Conservation (phyloP, 2,888 invertebrate genomes). For the Cosmopolites sordidus region DNA sequence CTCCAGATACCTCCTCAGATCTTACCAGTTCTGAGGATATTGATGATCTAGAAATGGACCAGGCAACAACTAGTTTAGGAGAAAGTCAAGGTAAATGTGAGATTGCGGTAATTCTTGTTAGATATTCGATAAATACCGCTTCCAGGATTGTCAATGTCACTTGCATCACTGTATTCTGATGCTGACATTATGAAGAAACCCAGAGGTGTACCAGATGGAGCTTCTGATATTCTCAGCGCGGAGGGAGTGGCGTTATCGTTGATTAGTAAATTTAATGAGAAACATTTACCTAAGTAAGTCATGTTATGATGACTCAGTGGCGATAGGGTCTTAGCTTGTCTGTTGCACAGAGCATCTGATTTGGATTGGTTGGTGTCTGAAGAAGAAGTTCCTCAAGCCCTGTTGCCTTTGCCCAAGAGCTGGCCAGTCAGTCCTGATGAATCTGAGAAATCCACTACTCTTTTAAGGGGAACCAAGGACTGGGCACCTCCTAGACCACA, state of each 20-base stretch:
- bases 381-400: constrained; percentile 69
- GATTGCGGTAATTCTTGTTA: too few relatives aligned
- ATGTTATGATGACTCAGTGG: too few relatives aligned
- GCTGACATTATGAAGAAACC: constrained; percentile 49
- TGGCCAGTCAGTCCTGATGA: constrained; percentile 66
- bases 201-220: constrained; percentile 49
- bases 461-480: constrained; percentile 68
- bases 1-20: constrained; percentile 49
- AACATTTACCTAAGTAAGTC: constrained; percentile 60
- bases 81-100: constrained; percentile 38
- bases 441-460: constrained; percentile 51
- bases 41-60: constrained; percentile 53
- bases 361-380: constrained; percentile 78
- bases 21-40: constrained; percentile 52
- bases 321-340: too few relatives aligned
- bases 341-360: constrained; percentile 60
- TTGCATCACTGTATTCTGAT: constrained; percentile 62
- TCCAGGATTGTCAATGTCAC: constrained; percentile 56
- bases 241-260: constrained; percentile 75
- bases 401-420: constrained; percentile 71
- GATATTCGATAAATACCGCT: not conserved
- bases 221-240: constrained; percentile 56
- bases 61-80: constrained; percentile 44
- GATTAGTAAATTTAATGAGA: constrained; percentile 70
- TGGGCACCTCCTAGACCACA: constrained; percentile 85